Evolutionary conservation across 2,797 vertebrate genomes (phyloP).

Genomic region (Vespertilio murinus): DNA sequence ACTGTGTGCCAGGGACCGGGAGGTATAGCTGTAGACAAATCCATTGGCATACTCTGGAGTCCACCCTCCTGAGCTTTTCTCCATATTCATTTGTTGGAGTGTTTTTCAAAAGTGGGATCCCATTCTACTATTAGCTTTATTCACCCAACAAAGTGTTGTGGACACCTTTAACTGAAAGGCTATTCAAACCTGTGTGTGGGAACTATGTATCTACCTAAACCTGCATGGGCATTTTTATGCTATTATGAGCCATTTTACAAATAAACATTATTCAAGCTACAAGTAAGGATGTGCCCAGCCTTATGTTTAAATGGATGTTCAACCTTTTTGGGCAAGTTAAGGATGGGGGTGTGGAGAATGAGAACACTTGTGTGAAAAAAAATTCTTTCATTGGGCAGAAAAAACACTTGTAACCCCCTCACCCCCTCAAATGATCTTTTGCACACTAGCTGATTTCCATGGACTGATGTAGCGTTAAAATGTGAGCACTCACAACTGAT

Average conservation of each 20-base stretch:
- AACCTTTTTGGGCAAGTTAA: not conserved
- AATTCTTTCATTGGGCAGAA: not conserved
- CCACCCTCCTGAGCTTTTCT: not conserved
- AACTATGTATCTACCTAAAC: no score
- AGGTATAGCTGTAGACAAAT: not conserved
- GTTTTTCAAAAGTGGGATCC: not conserved
- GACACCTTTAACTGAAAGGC: not conserved
- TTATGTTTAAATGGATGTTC: not conserved
- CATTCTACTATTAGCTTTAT: not conserved
- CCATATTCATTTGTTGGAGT: not conserved
- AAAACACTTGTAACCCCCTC: not conserved
- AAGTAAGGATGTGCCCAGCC: not conserved
- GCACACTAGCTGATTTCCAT: not conserved
- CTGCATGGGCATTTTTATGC: not conserved
- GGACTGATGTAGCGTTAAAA: not conserved
- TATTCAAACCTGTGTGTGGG: not conserved
- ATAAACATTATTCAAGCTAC: not conserved
- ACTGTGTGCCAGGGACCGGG: not conserved
- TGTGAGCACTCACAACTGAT: accelerated
- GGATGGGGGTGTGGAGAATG: no score
- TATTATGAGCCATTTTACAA: not conserved
- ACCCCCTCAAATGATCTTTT: not conserved
- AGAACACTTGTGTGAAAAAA: not conserved
- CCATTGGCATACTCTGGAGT: not conserved
- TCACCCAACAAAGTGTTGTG: not conserved